phyloP scores from a whole-genome alignment of 2,113 vertebrate genomes.

The Galeopterus variegatus region DNA sequence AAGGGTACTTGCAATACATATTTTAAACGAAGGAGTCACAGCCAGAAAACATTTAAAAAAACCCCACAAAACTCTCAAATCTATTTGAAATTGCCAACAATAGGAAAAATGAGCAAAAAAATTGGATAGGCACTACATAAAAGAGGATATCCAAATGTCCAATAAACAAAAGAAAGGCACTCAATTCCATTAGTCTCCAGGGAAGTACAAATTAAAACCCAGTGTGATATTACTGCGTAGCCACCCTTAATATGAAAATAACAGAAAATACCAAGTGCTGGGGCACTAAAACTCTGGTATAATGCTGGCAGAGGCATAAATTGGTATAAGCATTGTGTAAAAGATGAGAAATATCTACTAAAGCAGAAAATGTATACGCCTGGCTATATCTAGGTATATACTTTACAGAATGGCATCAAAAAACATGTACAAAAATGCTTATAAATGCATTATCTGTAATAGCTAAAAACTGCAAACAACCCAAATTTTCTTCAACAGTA shows the following conservation, averaged over 20 bases:
- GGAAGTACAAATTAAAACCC: background rate
- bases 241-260: background rate
- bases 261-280: background rate
- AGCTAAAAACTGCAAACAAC: background rate
- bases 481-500: background rate
- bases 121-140: background rate
- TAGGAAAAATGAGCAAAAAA: background rate
- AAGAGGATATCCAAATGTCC: background rate
- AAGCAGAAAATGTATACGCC: background rate
- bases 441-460: background rate
- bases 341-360: background rate
- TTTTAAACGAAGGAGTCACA: background rate
- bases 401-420: background rate
- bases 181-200: background rate
- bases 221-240: background rate
- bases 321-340: background rate
- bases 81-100: background rate
- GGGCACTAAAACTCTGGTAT: background rate
- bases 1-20: background rate
- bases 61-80: background rate
- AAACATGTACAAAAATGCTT: background rate
- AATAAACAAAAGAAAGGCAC: constrained; percentile 32
- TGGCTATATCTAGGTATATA: background rate
- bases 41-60: background rate
- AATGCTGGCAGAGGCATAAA: background rate